These are phyloP conservation scores for Arremon brunneinucha DNA, from an alignment of 2,797 vertebrate genomes.

Conservation along the genomic window DNA sequence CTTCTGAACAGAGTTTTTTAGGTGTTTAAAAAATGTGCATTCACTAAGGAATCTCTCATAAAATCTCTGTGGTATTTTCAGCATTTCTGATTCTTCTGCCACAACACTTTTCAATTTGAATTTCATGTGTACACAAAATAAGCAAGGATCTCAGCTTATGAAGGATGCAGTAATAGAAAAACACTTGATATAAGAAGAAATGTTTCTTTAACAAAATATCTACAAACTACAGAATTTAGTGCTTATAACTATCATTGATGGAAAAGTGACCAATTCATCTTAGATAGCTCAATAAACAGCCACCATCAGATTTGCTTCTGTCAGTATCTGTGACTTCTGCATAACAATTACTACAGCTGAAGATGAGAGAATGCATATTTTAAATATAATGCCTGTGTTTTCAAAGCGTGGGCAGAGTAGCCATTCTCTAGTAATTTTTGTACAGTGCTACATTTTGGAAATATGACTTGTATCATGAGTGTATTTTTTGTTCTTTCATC, in stretches of 20 bases:
- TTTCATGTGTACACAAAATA: background rate
- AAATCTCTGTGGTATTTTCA: slow-evolving; percentile 10
- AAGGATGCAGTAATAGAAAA: background rate
- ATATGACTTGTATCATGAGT: background rate
- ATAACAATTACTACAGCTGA: background rate
- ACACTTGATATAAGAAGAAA: background rate
- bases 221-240: background rate
- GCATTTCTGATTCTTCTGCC: background rate
- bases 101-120: background rate
- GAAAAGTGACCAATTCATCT: background rate
- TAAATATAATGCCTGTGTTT: background rate
- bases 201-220: background rate
- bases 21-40: background rate
- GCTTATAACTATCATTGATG: background rate
- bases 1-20: background rate
- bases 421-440: background rate
- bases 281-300: background rate
- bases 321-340: background rate
- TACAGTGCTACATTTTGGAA: background rate
- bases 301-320: background rate
- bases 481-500: background rate
- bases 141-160: background rate
- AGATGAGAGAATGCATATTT: background rate
- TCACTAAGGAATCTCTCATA: background rate
- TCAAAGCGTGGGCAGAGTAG: background rate